These are phyloP conservation scores for Enteromius afrohamiltoni DNA, from an alignment of 2,797 vertebrate genomes.

Conservation along the genomic window DNA sequence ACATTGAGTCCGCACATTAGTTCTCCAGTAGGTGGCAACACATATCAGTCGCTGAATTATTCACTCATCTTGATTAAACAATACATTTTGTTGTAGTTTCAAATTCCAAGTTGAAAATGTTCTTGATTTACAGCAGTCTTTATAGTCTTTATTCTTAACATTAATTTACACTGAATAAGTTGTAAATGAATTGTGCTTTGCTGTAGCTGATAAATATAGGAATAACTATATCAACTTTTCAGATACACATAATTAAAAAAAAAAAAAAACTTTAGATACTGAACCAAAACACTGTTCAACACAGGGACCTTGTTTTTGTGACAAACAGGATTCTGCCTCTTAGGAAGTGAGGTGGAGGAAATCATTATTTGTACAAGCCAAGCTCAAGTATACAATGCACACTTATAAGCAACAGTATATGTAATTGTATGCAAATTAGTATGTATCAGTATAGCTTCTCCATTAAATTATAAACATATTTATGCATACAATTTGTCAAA, in stretches of 20 bases:
- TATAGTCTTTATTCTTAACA: not conserved
- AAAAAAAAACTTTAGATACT: not conserved
- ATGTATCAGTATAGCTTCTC: no score
- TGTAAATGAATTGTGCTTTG: not conserved
- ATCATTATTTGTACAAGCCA: conserved; percentile 19
- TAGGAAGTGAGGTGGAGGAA: conserved; percentile 8
- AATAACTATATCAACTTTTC: not conserved
- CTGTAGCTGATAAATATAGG: not conserved
- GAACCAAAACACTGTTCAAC: not conserved
- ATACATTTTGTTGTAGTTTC: no score
- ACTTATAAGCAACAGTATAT: not conserved
- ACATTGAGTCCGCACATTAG: no score
- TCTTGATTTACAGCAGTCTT: not conserved
- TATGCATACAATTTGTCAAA: not conserved
- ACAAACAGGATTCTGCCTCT: conserved; percentile 28
- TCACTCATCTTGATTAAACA: not conserved
- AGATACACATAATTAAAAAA: not conserved
- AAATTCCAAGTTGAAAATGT: not conserved
- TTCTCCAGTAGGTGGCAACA: not conserved
- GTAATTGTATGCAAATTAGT: not conserved
- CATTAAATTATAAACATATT: not conserved
- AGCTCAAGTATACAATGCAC: not conserved
- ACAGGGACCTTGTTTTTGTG: not conserved
- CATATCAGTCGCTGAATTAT: not conserved
- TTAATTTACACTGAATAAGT: not conserved